Percentiles rank a stretch among this genome's conserved stretches.
Evolutionary conservation across 2,797 vertebrate species (phyloP).

Genomic region (Phrynocephalus forsythii): DNA sequence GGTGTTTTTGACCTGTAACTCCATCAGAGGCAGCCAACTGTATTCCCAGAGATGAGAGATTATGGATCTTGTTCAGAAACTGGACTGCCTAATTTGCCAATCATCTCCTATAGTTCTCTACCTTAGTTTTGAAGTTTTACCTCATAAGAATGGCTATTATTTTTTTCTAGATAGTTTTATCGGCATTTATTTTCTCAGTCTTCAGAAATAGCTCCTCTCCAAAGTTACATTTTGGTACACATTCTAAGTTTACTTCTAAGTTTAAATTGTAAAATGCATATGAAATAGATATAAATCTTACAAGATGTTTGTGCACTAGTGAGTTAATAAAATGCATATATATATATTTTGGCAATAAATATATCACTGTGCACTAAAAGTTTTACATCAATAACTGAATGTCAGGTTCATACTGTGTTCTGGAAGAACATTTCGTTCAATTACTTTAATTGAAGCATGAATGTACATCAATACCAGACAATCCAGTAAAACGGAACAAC

Average conservation of each 20-base stretch:
- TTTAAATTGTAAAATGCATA: not conserved
- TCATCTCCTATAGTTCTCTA: no score
- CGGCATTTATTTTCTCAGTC: not conserved
- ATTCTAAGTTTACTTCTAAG: not conserved
- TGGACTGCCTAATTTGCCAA: no score
- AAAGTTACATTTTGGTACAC: not conserved
- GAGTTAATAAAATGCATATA: no score
- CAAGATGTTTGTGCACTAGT: not conserved
- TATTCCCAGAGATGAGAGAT: no score
- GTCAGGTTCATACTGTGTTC: not conserved
- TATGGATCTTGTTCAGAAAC: no score
- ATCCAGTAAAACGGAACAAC: not conserved
- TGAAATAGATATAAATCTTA: not conserved
- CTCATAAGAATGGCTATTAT: not conserved
- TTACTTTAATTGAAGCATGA: not conserved
- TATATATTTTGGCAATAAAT: not conserved
- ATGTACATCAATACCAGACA: not conserved
- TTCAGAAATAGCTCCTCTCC: not conserved
- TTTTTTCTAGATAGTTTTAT: constrained; percentile 13
- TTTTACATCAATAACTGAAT: not conserved
- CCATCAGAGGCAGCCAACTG: no score
- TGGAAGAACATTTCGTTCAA: not conserved
- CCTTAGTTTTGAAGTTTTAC: not conserved
- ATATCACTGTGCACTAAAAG: not conserved
- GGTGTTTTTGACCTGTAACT: no score